A percentile compares a stretch with the other conserved stretches of the same genome.
phyloP scores from a whole-genome alignment of 2,797 vertebrate species.

The Amblyraja radiata region DNA sequence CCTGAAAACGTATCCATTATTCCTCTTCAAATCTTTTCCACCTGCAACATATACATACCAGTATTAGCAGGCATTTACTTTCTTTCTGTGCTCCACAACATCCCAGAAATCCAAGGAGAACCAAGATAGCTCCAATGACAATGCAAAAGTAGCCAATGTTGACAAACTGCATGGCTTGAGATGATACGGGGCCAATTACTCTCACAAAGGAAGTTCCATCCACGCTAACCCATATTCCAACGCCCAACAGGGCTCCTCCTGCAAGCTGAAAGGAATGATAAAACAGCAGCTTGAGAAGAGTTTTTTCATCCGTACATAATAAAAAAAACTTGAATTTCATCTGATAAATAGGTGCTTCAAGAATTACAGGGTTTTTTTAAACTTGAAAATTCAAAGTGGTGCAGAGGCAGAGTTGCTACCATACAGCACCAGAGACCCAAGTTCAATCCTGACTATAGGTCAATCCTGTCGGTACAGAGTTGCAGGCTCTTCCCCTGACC shows the following conservation, averaged over 20 bases:
- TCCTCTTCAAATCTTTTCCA: neutral
- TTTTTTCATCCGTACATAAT: no score
- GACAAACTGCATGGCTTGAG: constrained; percentile 55
- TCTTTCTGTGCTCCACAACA: constrained; percentile 70
- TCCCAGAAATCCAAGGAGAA: constrained; percentile 73
- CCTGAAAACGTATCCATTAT: no score
- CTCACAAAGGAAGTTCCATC: constrained; percentile 61
- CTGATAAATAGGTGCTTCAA: no score
- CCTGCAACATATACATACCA: constrained; percentile 53
- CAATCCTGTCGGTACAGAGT: no score
- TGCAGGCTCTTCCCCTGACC: no score
- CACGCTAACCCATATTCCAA: constrained; percentile 77
- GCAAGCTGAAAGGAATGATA: constrained; percentile 55
- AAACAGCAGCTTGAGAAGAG: neutral
- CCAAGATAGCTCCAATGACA: constrained; percentile 60
- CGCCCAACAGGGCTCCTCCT: constrained; percentile 63
- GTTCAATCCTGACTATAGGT: no score
- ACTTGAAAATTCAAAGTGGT: no score
- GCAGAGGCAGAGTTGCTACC: no score
- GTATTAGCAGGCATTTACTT: constrained; percentile 80
- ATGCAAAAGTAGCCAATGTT: constrained; percentile 77
- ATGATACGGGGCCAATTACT: constrained; percentile 62
- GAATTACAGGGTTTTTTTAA: no score
- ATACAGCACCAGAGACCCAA: no score
- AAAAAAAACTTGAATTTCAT: no score